Conservation (phyloP, 2,797 vertebrate species). For the Peromyscus eremicus region DNA sequence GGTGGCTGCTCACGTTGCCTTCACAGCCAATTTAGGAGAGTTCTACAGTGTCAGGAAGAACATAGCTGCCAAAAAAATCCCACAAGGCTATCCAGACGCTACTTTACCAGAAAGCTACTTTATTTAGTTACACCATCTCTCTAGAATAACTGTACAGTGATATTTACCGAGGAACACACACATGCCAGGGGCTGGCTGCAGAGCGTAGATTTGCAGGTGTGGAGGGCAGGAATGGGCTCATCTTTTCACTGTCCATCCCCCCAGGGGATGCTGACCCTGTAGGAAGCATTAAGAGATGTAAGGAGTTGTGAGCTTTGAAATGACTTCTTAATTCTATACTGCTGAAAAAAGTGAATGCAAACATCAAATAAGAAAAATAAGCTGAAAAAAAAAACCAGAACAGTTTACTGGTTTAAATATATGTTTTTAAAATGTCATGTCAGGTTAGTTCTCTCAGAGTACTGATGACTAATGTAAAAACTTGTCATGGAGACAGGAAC, state of each 20-base stretch:
- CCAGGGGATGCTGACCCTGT: constrained; percentile 73
- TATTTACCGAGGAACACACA: not conserved
- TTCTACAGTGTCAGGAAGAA: not conserved
- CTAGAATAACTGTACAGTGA: not conserved
- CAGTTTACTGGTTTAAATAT: not conserved
- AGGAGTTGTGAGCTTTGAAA: not conserved
- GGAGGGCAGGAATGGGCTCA: constrained; percentile 9
- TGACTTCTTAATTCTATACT: not conserved
- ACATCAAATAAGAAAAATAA: not conserved
- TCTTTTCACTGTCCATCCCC: constrained; percentile 12
- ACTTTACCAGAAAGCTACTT: not conserved
- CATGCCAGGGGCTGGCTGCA: not conserved
- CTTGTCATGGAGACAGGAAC: not conserved
- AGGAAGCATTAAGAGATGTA: constrained; percentile 26
- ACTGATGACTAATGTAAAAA: not conserved
- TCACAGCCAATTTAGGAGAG: not conserved
- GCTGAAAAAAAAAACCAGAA: not conserved
- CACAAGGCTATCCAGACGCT: not conserved
- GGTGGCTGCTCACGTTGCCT: not conserved
- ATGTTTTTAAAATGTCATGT: not conserved
- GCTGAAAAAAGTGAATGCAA: not conserved
- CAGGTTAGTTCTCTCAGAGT: not conserved
- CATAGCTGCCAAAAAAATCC: not conserved
- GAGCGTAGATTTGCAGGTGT: not conserved
- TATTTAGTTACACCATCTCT: not conserved